Evolutionary conservation across 2,797 vertebrate species (phyloP).

Genomic region (Cephalopachus bancanus): DNA sequence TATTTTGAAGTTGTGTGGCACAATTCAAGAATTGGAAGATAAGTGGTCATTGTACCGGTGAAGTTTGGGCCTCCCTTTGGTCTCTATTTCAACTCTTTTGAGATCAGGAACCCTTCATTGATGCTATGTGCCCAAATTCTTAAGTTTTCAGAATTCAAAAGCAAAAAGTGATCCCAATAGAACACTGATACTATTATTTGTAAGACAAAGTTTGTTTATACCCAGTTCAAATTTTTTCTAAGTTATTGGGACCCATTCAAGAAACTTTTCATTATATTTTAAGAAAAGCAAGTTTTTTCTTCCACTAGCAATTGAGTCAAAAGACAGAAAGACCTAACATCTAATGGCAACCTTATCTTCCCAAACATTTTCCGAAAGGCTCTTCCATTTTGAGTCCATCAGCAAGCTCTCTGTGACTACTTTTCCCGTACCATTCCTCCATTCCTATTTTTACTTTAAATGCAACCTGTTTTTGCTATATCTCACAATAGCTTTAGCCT

Average conservation of each 20-base stretch:
- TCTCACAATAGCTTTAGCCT: slow-evolving; percentile 71
- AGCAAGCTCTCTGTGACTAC: slow-evolving; percentile 21
- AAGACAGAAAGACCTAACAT: slow-evolving; percentile 37
- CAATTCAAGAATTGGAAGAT: too few relatives aligned
- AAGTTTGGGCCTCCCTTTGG: too few relatives aligned
- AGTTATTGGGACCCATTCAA: background rate
- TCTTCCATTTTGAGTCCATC: background rate
- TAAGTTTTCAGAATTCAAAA: slow-evolving; percentile 32
- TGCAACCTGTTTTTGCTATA: slow-evolving; percentile 57
- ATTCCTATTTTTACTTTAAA: slow-evolving; percentile 75
- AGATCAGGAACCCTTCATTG: too few relatives aligned
- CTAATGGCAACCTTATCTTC: slow-evolving; percentile 59
- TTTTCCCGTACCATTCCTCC: slow-evolving; percentile 1
- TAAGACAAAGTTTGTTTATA: slow-evolving; percentile 3
- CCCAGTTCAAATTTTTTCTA: background rate
- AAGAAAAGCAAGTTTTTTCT: background rate
- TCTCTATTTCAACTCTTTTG: too few relatives aligned
- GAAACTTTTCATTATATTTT: slow-evolving; percentile 13
- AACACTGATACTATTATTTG: background rate
- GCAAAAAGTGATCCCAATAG: background rate
- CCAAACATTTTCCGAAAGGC: slow-evolving; percentile 57
- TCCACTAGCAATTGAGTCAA: background rate
- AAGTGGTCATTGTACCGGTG: too few relatives aligned
- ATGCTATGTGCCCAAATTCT: background rate
- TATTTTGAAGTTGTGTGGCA: too few relatives aligned